A percentile compares a stretch with the other conserved stretches of the same genome.
These are phyloP conservation scores for Amphipoea oculea DNA, from an alignment of 2,888 invertebrate species.

Conservation along the genomic window DNA sequence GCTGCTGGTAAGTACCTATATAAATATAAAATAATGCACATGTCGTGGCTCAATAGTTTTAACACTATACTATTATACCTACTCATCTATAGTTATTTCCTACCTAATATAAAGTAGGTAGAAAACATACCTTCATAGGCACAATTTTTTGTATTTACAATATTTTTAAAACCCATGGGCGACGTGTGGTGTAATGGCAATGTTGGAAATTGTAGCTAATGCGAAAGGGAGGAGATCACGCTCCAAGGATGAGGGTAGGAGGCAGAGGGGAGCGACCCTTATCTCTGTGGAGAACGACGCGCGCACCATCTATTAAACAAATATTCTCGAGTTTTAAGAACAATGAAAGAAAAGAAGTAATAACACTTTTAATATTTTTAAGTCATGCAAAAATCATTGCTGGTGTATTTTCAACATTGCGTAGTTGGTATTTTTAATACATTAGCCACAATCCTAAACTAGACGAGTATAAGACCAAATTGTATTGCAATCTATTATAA, in stretches of 20 bases:
- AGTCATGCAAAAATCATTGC: not conserved
- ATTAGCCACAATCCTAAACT: not conserved
- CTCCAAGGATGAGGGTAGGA: constrained; percentile 65
- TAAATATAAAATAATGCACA: not conserved
- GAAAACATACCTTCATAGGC: not conserved
- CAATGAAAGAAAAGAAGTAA: constrained; percentile 46
- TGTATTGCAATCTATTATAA: not conserved
- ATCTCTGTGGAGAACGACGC: constrained; percentile 73
- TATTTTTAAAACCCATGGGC: constrained; percentile 57
- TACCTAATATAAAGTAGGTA: not conserved
- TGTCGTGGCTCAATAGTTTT: not conserved
- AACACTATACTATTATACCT: not conserved
- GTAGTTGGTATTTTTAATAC: not conserved
- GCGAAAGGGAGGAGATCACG: constrained; percentile 74
- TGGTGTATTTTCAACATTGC: not conserved
- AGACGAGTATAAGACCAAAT: not conserved
- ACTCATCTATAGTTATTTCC: not conserved
- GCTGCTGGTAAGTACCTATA: not conserved
- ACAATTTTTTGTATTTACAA: constrained; percentile 14
- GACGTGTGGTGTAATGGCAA: constrained; percentile 64
- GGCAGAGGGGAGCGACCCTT: constrained; percentile 68
- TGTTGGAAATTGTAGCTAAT: constrained; percentile 74
- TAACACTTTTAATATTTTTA: constrained; percentile 23
- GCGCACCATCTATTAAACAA: constrained; percentile 72
- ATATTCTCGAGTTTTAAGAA: constrained; percentile 57